Percentiles rank a stretch among this genome's conserved stretches.
Evolutionary conservation across 2,888 invertebrate genomes (phyloP).

Genomic region (Eupsilia transversa): DNA sequence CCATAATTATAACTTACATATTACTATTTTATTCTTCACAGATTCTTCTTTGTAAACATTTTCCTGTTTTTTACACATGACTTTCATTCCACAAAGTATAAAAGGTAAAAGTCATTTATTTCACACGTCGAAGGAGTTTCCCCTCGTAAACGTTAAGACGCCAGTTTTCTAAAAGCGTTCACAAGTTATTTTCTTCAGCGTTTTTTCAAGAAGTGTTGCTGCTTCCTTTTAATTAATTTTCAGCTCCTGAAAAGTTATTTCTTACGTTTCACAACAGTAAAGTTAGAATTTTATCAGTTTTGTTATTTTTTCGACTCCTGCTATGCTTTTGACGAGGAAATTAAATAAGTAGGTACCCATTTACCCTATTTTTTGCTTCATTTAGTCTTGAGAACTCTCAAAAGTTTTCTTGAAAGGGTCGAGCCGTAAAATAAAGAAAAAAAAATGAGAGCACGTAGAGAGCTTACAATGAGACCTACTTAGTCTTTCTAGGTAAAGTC

Average conservation of each 20-base stretch:
- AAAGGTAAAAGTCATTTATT: conserved; percentile 29
- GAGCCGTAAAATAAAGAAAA: not conserved
- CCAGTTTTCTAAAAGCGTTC: conserved; percentile 27
- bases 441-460: not conserved
- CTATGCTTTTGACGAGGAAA: conserved; percentile 38
- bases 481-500: not conserved
- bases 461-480: not conserved
- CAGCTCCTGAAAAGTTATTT: conserved; percentile 13
- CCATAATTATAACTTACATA: not conserved
- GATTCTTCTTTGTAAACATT: not conserved
- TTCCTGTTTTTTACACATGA: not conserved
- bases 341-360: conserved; percentile 17
- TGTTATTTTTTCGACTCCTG: conserved; percentile 18
- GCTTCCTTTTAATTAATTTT: conserved; percentile 36
- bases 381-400: conserved; percentile 14
- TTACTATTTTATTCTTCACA: not conserved
- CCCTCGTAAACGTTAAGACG: conserved; percentile 1
- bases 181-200: conserved; percentile 7
- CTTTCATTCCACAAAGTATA: not conserved
- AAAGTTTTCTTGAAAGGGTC: not conserved
- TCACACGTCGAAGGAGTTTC: conserved; percentile 5
- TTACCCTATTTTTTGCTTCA: not conserved
- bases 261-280: conserved; percentile 10
- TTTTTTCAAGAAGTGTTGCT: conserved; percentile 32
- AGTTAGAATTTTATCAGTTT: conserved; percentile 19